Base-by-base conservation (phyloP, 2,888 invertebrate species). In the Oxytorus armatus region DNA sequence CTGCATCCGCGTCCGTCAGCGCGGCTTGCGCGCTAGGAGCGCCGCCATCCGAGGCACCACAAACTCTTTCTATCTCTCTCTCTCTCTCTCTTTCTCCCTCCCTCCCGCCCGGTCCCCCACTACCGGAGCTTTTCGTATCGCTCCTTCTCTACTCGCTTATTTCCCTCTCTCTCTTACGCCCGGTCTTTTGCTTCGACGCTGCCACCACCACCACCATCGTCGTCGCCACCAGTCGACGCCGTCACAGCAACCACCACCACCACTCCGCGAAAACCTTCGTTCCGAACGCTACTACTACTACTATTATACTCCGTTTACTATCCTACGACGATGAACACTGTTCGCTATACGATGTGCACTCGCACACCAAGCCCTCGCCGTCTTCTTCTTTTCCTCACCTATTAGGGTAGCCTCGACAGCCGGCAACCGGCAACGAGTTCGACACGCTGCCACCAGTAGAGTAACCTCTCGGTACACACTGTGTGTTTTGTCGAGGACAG, bases 1-100 rank as follows among this genome's bases (percentile, higher is more conserved):
- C 92, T 92, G 92, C 91, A 91, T 91, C 90, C 90, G 90, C 89
- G 90, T 90, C 90, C 87, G 86, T 85, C 86, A 87, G 88, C 87
- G 88, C 88, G 90, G 89, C 90, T 89, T 90, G 89, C 88, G 90
- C 90, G 91, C 90, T 89, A 88, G 88, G 86, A 90, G 90, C 90
- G 90, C 89, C 89, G 88, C 90, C 88, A 89, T 89, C 88, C 88
- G 86, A 87, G 82, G 16, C 86, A 88, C 86, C 89, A 86, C 86
- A 87, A 85, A 74, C 81, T 84, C 81, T 70, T 49, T 61, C 72
- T 42, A 73, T 59, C 61, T 79, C 83, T 81, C 73, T 81, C 80
- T 80, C 82, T 77, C 83, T 85, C 79, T 78, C 42, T 39, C 74
- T 42, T 53, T 77, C 82, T 79, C 70, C 79, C 77, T 72, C 47